These are phyloP conservation scores for Pogonognathellus flavescens DNA, from an alignment of 1,140 invertebrate genomes.

Conservation along the genomic window DNA sequence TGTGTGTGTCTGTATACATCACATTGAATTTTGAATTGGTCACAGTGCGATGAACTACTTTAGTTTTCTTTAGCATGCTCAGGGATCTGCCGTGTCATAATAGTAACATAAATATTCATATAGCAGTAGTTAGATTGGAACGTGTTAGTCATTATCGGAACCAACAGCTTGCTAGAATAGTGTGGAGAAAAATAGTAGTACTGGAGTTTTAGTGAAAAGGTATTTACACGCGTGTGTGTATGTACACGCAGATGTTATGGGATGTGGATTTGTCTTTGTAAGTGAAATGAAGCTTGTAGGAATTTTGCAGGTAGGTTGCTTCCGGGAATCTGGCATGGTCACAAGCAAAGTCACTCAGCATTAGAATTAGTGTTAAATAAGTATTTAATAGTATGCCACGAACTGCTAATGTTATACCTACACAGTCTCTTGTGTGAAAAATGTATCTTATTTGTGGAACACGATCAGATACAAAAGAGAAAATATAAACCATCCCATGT, in stretches of 20 bases:
- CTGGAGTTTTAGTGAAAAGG: background rate
- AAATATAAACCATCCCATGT: background rate
- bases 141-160: slow-evolving; percentile 29
- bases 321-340: slow-evolving; percentile 46
- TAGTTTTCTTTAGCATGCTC: slow-evolving; percentile 26
- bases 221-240: slow-evolving; percentile 20
- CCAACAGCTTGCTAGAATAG: slow-evolving; percentile 3
- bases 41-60: slow-evolving; percentile 49
- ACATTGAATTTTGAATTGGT: slow-evolving; percentile 22
- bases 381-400: background rate
- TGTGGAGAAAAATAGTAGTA: background rate
- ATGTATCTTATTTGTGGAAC: background rate
- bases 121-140: background rate
- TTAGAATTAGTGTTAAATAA: slow-evolving; percentile 10
- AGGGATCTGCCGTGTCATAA: slow-evolving; percentile 30
- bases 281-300: slow-evolving; percentile 39
- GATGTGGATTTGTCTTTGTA: background rate
- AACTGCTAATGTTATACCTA: background rate
- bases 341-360: slow-evolving; percentile 24
- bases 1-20: slow-evolving; percentile 4
- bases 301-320: slow-evolving; percentile 49
- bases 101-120: slow-evolving; percentile 41
- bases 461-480: background rate
- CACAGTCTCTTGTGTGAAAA: background rate
- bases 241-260: slow-evolving; percentile 32